phyloP scores from a whole-genome alignment of 2,797 vertebrate genomes.

The Okamejei kenojei region DNA sequence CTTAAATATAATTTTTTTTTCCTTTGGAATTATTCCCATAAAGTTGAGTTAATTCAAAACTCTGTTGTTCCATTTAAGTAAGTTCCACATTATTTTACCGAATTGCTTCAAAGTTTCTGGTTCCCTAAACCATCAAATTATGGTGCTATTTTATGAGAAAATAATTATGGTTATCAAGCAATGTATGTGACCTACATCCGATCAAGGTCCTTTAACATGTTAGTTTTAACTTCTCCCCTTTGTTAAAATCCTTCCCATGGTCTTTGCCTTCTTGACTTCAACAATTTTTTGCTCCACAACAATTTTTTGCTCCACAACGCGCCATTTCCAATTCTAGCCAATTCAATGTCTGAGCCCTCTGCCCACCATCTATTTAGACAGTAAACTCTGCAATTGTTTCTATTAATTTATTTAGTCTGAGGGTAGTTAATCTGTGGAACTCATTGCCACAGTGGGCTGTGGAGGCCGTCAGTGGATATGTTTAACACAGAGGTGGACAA shows the following conservation, averaged over 20 bases:
- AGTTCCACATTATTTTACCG: no score
- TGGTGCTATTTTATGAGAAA: no score
- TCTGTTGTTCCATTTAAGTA: background rate
- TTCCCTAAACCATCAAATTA: no score
- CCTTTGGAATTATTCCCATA: background rate
- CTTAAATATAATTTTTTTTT: no score
- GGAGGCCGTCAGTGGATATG: no score
- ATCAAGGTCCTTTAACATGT: background rate
- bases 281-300: background rate
- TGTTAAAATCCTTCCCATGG: background rate
- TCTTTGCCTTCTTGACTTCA: background rate
- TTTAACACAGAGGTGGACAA: no score
- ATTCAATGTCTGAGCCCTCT: no score
- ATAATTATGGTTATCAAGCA: no score
- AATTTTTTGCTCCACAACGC: background rate
- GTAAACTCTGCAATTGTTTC: background rate
- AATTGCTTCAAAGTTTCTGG: no score
- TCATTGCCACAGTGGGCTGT: no score
- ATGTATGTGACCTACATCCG: background rate
- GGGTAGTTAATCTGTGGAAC: no score
- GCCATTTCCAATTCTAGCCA: background rate
- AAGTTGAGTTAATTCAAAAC: background rate
- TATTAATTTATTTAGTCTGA: no score
- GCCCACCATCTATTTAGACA: background rate
- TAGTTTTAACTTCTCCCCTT: background rate